phyloP scores from a whole-genome alignment of 2,888 invertebrate genomes.

The Pammene aurita region DNA sequence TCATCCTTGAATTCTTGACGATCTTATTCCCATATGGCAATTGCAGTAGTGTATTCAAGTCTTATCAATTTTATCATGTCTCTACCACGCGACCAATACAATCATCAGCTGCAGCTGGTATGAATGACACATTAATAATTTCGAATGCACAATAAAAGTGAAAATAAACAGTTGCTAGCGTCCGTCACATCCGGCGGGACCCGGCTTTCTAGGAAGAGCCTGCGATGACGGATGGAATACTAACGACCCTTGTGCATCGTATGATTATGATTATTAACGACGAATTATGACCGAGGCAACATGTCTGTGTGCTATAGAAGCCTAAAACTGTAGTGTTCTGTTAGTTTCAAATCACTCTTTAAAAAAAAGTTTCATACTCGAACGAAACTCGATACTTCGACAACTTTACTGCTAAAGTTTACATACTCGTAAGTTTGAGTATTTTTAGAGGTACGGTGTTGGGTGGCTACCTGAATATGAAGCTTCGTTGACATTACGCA shows the following conservation, averaged over 20 bases:
- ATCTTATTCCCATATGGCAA: no score
- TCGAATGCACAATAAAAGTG: constrained; percentile 69
- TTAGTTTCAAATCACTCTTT: not conserved
- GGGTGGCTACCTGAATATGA: no score
- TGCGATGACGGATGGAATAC: constrained; percentile 72
- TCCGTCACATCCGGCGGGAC: constrained; percentile 66
- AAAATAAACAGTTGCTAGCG: constrained; percentile 69
- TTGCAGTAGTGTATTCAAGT: no score
- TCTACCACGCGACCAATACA: no score
- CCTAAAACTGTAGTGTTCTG: not conserved
- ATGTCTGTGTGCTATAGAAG: not conserved
- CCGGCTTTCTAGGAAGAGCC: constrained; percentile 77
- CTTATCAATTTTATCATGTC: no score
- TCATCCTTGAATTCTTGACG: no score
- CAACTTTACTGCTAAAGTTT: no score
- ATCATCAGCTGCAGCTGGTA: not conserved
- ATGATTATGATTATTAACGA: constrained; percentile 49
- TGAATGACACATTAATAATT: constrained; percentile 43
- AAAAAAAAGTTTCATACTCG: no score
- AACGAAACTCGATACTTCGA: no score
- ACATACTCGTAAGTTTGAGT: no score
- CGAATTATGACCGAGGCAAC: constrained; percentile 31
- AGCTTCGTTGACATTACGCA: no score
- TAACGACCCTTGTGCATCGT: constrained; percentile 49
- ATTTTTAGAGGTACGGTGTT: no score